Evolutionary conservation across 2,113 vertebrate species (phyloP), one percentile per base, ranked within the genome.

Genomic region (Ailurus styani): DNA sequence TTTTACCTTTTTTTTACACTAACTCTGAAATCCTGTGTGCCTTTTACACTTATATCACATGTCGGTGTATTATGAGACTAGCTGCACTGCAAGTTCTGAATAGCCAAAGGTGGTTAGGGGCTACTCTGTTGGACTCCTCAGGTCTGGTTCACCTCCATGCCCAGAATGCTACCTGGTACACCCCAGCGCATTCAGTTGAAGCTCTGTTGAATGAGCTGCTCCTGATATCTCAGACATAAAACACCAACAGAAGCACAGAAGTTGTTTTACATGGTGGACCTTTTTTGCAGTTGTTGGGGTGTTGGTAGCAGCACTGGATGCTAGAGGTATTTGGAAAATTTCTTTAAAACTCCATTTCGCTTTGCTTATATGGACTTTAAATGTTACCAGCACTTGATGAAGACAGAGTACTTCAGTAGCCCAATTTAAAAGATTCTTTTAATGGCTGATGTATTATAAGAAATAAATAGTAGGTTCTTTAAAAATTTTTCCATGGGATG

Each of bases 381-480:
- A 68, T 78, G 27, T 91, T 88, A 4, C 5, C 27, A 45, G 45
- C 52, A 12, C 37, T 95, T 96, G n/a, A 34, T 87, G 34, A 83
- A 95, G 75, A 47, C 25, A 66, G 14, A 21, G 47, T 78, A 78
- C 31, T 96, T 93, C 4, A 37, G 11, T 47, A 55, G 34, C 82
- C n/a, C 8, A 73, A 47, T 87, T 91, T 79, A 86, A 78, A 91
- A 81, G 23, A 57, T 82, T 52, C 7, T 2, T 70, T 95, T 72
- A 77, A 54, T 78, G 27, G 23, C 42, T 47, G 25, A 27, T 86
- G 4, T 57, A 12, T 72, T n/a, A 34, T 13, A 81, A 73, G 42
- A 93, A 91, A 8, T 47, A 68, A 88, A 5, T 64, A 47, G 17
- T 66, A 6, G 11, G 2, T 6, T 83, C 34, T 78, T 96, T 70